Evolutionary conservation across 2,113 vertebrate genomes (phyloP), one percentile per base, ranked within the genome.

Genomic region (Sprattus sprattus): DNA sequence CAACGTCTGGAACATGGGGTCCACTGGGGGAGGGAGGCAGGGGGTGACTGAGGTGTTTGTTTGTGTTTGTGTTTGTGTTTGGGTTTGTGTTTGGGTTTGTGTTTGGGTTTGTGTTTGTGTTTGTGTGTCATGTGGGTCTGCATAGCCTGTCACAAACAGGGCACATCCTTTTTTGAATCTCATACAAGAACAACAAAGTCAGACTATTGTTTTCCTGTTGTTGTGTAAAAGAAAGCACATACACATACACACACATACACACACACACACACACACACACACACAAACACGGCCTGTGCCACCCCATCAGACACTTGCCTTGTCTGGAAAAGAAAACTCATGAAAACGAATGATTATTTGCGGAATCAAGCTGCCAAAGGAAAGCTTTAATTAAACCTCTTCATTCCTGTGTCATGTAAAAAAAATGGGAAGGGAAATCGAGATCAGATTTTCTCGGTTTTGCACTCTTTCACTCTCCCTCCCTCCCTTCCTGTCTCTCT

Each of bases 341-440:
- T 86, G 89, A 91, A 78, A 88, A 88, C 10, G 81, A 82, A 81
- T 49, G 85, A 89, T 89, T 90, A 90, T 89, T 90, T 90, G 87
- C 86, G 28, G 85, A 90, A 90, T 83, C 87, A 86, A 85, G 86
- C 88, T 89, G 91, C 88, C 87, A 89, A 90, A 92, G 91, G 90
- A 91, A 89, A 87, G 91, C 91, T 90, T 90, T 91, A 90, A 95
- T 95, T 91, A 92, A 84, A 93, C 82, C 88, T 86, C 89, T 89
- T 86, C 91, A 91, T 93, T 93, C 90, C 89, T 91, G 83, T 91
- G 84, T 92, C 86, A 88, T 85, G 46, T 88, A 78, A 67, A 64
- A 64, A 67, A 78, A 78, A 78, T 15, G 11, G 89, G 78, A 49
- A 78, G 84, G 71, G 57, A 54, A 93, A 93, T 90, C 90, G 85